Percentiles rank a stretch among this genome's conserved stretches.
Evolutionary conservation across 1,140 invertebrate species (phyloP).

Genomic region (Heterodera carotae): DNA sequence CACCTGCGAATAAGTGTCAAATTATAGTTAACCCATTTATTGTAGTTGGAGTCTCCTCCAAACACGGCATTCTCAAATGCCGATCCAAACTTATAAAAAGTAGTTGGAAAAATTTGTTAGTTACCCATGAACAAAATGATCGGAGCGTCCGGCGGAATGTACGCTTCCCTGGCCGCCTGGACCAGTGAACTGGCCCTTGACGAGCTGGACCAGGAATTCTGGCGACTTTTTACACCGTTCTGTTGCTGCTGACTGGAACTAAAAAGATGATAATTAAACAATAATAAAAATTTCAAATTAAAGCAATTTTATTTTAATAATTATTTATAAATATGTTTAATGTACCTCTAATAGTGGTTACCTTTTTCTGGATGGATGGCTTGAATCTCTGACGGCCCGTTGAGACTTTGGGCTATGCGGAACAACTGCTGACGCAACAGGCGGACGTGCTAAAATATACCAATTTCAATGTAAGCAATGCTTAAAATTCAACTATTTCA

Average conservation of each 20-base stretch:
- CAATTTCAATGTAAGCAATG: not conserved
- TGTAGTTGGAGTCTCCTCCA: too few relatives aligned
- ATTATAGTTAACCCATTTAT: too few relatives aligned
- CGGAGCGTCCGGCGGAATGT: conserved; percentile 59
- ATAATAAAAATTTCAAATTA: too few relatives aligned
- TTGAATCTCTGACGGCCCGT: not conserved
- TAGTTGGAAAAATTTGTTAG: too few relatives aligned
- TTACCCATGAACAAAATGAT: conserved; percentile 64
- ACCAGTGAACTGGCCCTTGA: conserved; percentile 40
- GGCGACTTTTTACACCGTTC: not conserved
- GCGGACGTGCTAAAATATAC: conserved; percentile 17
- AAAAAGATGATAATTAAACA: not conserved
- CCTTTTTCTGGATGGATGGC: conserved; percentile 1
- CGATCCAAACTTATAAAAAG: too few relatives aligned
- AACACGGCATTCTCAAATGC: too few relatives aligned
- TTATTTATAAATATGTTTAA: too few relatives aligned
- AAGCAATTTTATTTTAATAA: too few relatives aligned
- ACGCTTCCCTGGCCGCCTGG: conserved; percentile 59
- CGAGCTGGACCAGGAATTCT: conserved; percentile 19
- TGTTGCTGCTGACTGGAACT: conserved; percentile 7
- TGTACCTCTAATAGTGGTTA: not conserved
- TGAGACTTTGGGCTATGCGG: not conserved
- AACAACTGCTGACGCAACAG: not conserved
- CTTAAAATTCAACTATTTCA: not conserved
- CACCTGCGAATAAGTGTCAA: conserved; percentile 48